Evolutionary conservation across 2,797 vertebrate species (phyloP).

Genomic region (Prionace glauca): DNA sequence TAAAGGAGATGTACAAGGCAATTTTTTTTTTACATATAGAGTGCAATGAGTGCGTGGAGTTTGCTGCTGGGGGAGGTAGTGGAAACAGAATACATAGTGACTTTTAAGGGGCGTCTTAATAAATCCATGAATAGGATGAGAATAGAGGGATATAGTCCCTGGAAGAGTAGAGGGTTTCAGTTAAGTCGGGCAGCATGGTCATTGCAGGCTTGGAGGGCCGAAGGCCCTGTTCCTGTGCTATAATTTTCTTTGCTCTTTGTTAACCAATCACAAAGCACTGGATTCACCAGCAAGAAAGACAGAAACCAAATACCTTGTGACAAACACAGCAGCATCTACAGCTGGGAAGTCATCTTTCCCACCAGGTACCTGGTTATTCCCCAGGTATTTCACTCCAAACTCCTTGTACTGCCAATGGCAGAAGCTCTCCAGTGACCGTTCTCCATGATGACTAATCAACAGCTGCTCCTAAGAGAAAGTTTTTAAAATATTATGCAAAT

Average conservation of each 20-base stretch:
- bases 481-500: not conserved
- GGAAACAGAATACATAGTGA: too few relatives aligned
- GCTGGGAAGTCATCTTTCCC: constrained; percentile 75
- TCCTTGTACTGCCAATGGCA: constrained; percentile 94
- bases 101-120: too few relatives aligned
- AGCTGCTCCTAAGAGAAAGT: constrained; percentile 63
- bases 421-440: constrained; percentile 88
- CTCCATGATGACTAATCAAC: constrained; percentile 86
- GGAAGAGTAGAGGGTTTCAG: too few relatives aligned
- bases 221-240: too few relatives aligned
- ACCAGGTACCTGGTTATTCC: constrained; percentile 83
- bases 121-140: too few relatives aligned
- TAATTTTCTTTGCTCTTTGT: not conserved
- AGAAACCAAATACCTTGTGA: constrained; percentile 76
- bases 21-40: too few relatives aligned
- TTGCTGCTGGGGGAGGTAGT: too few relatives aligned
- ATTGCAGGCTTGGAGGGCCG: too few relatives aligned
- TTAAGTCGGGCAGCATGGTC: too few relatives aligned
- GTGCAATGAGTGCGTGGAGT: too few relatives aligned
- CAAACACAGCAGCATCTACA: constrained; percentile 84
- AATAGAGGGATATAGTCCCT: too few relatives aligned
- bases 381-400: constrained; percentile 73
- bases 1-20: too few relatives aligned
- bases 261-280: not conserved
- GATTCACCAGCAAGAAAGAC: not conserved